A percentile compares a stretch with the other conserved stretches of the same genome.
These are phyloP conservation scores for Pilophorus perplexus DNA, from an alignment of 2,888 invertebrate species.

Conservation along the genomic window DNA sequence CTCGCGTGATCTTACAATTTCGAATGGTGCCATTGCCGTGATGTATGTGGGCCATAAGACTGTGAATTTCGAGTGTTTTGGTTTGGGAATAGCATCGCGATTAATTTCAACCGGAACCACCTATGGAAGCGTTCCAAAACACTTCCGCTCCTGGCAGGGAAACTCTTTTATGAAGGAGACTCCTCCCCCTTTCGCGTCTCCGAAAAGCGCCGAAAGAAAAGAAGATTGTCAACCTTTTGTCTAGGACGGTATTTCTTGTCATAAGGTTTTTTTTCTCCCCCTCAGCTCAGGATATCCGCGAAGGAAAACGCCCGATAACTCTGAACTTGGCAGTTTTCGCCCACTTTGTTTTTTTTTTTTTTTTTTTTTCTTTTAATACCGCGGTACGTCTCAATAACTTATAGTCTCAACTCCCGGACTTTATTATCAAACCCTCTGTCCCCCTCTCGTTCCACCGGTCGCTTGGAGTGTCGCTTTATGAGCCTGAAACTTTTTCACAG, in stretches of 20 bases:
- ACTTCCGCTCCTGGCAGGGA: background rate
- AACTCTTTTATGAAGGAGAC: background rate
- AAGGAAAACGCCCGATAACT: slow-evolving; percentile 1
- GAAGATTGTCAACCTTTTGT: slow-evolving; percentile 11
- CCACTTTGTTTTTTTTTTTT: slow-evolving; percentile 22
- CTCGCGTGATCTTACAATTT: too few species aligned
- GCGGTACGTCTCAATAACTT: slow-evolving; percentile 20
- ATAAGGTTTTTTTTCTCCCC: too few species aligned
- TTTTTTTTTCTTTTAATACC: too few species aligned
- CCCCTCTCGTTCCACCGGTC: background rate
- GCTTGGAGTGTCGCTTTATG: slow-evolving; percentile 14
- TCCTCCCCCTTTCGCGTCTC: background rate
- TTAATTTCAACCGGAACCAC: too few species aligned
- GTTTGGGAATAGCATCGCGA: too few species aligned
- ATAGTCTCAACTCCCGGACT: slow-evolving; percentile 10
- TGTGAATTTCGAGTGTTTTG: too few species aligned
- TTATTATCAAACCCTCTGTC: slow-evolving; percentile 8
- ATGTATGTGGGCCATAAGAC: too few species aligned
- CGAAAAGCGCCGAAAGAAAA: background rate
- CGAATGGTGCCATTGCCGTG: too few species aligned
- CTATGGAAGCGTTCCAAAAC: slow-evolving; percentile 8
- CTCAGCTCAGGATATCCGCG: slow-evolving; percentile 3
- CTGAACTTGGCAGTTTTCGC: background rate
- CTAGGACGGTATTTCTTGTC: slow-evolving; percentile 13
- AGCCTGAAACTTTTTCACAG: slow-evolving; percentile 8